Evolutionary conservation across 2,113 vertebrate genomes (phyloP).

Genomic region (Cavia aperea): DNA sequence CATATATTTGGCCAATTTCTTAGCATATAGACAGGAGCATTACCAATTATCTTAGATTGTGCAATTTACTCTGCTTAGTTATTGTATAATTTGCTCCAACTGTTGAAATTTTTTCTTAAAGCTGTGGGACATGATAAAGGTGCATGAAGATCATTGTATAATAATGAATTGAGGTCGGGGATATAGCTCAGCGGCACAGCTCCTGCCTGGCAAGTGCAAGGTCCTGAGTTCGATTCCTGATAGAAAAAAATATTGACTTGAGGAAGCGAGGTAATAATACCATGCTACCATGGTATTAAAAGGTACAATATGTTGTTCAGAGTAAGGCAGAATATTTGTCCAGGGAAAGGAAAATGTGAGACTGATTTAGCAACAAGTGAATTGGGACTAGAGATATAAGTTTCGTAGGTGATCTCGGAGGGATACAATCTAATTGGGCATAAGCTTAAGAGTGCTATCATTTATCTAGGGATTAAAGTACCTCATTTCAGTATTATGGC

Average conservation of each 20-base stretch:
- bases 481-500: not conserved
- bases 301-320: not conserved
- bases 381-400: not conserved
- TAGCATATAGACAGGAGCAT: not conserved
- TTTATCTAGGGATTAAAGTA: not conserved
- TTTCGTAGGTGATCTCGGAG: not conserved
- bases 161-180: not conserved
- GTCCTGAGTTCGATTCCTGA: too few species aligned
- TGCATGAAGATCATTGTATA: not conserved
- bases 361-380: not conserved
- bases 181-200: too few species aligned
- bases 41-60: not conserved
- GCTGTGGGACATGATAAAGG: not conserved
- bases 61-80: not conserved
- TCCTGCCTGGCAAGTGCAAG: too few species aligned
- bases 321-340: not conserved
- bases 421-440: not conserved
- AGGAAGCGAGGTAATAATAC: not conserved
- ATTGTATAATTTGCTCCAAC: not conserved
- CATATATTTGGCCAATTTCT: not conserved
- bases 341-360: not conserved
- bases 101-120: not conserved
- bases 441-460: constrained; percentile 19
- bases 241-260: not conserved
- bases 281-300: not conserved